Conservation (phyloP, 2,797 vertebrate species). For the Clarias laeviceps region DNA sequence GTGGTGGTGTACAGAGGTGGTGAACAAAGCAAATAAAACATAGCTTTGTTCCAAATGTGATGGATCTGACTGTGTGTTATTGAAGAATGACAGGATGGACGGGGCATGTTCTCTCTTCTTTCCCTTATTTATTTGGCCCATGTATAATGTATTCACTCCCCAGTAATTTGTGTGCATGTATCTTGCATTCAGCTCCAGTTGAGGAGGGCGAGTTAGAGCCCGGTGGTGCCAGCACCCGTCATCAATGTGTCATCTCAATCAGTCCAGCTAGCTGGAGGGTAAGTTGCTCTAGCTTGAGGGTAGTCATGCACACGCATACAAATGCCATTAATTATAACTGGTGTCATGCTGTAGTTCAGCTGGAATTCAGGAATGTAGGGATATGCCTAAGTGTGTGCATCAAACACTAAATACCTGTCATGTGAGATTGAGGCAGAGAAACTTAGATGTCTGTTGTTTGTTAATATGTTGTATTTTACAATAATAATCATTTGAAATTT, state of each 20-base stretch:
- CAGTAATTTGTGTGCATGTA: neutral
- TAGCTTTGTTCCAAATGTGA: too few species aligned
- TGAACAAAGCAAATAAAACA: too few species aligned
- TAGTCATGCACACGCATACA: constrained; percentile 32
- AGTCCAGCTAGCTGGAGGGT: constrained; percentile 75
- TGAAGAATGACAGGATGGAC: neutral
- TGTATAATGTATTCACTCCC: neutral
- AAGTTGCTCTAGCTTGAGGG: constrained; percentile 70
- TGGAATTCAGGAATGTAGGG: neutral
- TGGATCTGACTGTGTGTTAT: neutral
- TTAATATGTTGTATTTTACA: neutral
- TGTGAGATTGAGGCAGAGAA: neutral
- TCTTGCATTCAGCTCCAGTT: constrained; percentile 65
- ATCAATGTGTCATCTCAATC: constrained; percentile 76
- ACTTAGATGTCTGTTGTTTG: neutral
- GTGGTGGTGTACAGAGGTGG: too few species aligned
- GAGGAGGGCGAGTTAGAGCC: constrained; percentile 68
- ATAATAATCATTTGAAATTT: neutral
- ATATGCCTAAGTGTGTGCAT: neutral
- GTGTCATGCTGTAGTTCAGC: neutral
- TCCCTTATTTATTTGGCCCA: neutral
- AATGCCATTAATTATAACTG: neutral
- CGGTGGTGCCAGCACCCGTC: constrained; percentile 58
- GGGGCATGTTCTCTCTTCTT: neutral
- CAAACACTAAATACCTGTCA: neutral